Evolutionary conservation across 2,888 invertebrate species (phyloP).

Genomic region (Heliconius hortense): DNA sequence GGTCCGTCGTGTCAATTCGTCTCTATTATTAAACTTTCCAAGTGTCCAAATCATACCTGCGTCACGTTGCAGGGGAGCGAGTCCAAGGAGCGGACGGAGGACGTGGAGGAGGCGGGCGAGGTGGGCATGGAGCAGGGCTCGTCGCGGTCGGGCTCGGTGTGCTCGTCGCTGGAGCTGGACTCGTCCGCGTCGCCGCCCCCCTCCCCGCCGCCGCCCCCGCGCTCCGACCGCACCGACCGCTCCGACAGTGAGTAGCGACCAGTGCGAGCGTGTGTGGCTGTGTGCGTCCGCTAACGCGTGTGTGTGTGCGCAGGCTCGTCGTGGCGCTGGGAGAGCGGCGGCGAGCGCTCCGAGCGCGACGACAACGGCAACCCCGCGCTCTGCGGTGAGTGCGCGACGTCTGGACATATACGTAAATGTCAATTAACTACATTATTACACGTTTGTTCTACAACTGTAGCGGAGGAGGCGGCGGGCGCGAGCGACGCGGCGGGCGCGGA

Average conservation of each 20-base stretch:
- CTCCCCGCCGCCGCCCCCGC: conserved; percentile 49
- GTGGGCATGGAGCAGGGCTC: conserved; percentile 45
- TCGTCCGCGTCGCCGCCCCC: conserved; percentile 50
- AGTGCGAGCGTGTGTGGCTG: neutral
- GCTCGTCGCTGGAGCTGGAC: conserved; percentile 63
- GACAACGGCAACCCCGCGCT: conserved; percentile 60
- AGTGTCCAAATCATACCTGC: neutral
- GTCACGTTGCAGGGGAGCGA: conserved; percentile 4
- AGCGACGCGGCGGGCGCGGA: conserved; percentile 56
- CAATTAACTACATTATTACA: too few relatives aligned
- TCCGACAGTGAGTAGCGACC: conserved; percentile 47
- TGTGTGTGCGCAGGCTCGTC: conserved; percentile 44
- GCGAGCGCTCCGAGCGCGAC: conserved; percentile 57
- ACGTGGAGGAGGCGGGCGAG: conserved; percentile 32
- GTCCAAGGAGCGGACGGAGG: conserved; percentile 24
- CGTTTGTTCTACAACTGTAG: neutral
- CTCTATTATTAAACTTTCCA: neutral
- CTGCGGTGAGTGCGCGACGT: conserved; percentile 16
- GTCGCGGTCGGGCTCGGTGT: conserved; percentile 46
- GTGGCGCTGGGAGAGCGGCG: conserved; percentile 47
- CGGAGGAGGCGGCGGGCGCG: conserved; percentile 49
- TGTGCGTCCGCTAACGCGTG: neutral
- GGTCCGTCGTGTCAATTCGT: conserved; percentile 36
- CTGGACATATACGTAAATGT: neutral
- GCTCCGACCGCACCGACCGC: conserved; percentile 41